A percentile compares a stretch with the other conserved stretches of the same genome.
Conservation (phyloP, 2,888 invertebrate genomes). For the Pediacus dermestoides region DNA sequence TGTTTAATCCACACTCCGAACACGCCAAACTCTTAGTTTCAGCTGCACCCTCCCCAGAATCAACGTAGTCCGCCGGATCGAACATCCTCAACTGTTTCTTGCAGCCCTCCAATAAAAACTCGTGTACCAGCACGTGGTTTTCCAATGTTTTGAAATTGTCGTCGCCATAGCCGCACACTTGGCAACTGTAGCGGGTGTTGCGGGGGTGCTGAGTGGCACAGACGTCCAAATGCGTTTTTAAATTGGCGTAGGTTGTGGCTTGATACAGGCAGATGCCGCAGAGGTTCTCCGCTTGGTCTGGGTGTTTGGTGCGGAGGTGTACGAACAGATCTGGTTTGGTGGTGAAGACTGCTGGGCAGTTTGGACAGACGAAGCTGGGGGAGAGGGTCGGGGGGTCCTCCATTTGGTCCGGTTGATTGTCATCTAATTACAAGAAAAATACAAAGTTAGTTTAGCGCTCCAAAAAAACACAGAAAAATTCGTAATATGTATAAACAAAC, state of each 20-base stretch:
- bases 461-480: no score
- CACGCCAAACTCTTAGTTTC: slow-evolving; percentile 36
- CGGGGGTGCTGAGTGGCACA: slow-evolving; percentile 50
- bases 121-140: slow-evolving; percentile 56
- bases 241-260: slow-evolving; percentile 49
- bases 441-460: no score
- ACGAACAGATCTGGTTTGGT: slow-evolving; percentile 54
- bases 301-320: slow-evolving; percentile 55
- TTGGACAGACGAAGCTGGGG: slow-evolving; percentile 36
- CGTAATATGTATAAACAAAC: no score
- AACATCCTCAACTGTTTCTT: slow-evolving; percentile 44
- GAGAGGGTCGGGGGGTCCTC: slow-evolving; percentile 26
- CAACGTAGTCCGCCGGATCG: slow-evolving; percentile 52
- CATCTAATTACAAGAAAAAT: slow-evolving; percentile 25
- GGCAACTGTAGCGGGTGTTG: slow-evolving; percentile 49
- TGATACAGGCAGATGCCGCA: slow-evolving; percentile 57
- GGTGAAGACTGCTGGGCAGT: slow-evolving; percentile 48
- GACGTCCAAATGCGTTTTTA: slow-evolving; percentile 53
- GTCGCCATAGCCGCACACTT: slow-evolving; percentile 56
- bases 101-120: slow-evolving; percentile 49
- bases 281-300: slow-evolving; percentile 53
- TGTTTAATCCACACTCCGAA: slow-evolving; percentile 32
- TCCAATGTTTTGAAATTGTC: slow-evolving; percentile 53
- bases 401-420: slow-evolving; percentile 22
- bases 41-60: slow-evolving; percentile 20